Conservation (phyloP, 2,797 vertebrate genomes). For the Iguana delicatissima region DNA sequence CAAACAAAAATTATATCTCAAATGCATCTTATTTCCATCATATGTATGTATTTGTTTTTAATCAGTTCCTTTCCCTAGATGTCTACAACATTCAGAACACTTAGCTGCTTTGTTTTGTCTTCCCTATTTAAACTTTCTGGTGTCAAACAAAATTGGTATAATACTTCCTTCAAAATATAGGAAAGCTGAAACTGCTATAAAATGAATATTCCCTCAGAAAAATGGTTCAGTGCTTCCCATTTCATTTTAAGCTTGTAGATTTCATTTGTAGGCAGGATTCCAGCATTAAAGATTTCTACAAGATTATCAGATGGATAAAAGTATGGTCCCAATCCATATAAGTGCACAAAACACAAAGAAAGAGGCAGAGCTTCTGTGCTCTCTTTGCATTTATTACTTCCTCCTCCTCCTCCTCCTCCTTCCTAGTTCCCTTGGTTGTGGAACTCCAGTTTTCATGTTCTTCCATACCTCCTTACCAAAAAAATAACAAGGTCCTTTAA, state of each 20-base stretch:
- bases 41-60: too few relatives aligned
- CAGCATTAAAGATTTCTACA: not conserved
- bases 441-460: not conserved
- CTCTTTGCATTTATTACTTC: not conserved
- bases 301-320: not conserved
- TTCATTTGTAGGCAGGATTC: not conserved
- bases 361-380: not conserved
- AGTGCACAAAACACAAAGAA: too few relatives aligned
- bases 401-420: not conserved
- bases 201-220: not conserved
- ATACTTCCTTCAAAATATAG: not conserved
- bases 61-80: not conserved
- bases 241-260: not conserved
- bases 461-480: not conserved
- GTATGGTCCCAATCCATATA: not conserved
- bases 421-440: not conserved
- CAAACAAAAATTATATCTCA: not conserved
- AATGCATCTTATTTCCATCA: not conserved
- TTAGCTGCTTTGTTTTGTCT: not conserved
- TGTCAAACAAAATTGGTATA: not conserved
- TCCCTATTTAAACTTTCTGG: not conserved
- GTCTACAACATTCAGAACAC: not conserved
- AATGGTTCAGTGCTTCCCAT: not conserved
- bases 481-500: not conserved
- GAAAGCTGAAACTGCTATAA: not conserved